Conservation (phyloP, 2,797 vertebrate genomes). For the Oryzias dopingdopingensis region DNA sequence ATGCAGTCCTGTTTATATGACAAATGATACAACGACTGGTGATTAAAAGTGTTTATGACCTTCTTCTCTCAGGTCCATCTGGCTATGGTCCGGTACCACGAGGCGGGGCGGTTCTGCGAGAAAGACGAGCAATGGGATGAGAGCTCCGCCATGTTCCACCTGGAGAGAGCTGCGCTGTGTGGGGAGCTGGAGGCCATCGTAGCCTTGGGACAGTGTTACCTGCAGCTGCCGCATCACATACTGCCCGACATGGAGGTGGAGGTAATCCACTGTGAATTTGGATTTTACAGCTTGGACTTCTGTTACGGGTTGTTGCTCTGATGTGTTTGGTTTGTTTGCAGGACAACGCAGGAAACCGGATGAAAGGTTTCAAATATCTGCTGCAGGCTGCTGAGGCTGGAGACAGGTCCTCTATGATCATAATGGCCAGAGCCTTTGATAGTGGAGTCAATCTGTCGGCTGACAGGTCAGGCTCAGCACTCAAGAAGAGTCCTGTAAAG, state of each 20-base stretch:
- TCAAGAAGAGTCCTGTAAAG: too few species aligned
- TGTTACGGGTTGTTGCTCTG: neutral
- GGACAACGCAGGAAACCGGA: slow-evolving; percentile 86
- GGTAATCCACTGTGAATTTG: slow-evolving; percentile 65
- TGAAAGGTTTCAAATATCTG: slow-evolving; percentile 89
- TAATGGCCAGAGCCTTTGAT: slow-evolving; percentile 90
- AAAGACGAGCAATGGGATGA: slow-evolving; percentile 90
- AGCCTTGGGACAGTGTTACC: slow-evolving; percentile 86
- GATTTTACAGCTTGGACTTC: neutral
- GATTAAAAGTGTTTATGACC: neutral
- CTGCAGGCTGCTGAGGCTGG: slow-evolving; percentile 91
- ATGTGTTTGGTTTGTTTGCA: slow-evolving; percentile 48
- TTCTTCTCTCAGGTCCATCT: slow-evolving; percentile 85
- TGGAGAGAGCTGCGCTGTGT: slow-evolving; percentile 90
- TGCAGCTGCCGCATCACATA: slow-evolving; percentile 92
- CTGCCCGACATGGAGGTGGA: slow-evolving; percentile 84
- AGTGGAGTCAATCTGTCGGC: slow-evolving; percentile 82
- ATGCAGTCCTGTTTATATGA: too few species aligned
- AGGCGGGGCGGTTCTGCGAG: slow-evolving; percentile 90
- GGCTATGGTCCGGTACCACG: slow-evolving; percentile 95
- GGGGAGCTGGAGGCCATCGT: slow-evolving; percentile 96
- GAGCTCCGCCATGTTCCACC: slow-evolving; percentile 87
- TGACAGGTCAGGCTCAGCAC: slow-evolving; percentile 79
- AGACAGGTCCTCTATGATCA: slow-evolving; percentile 91
- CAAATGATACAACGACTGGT: too few species aligned